phyloP scores from a whole-genome alignment of 2,888 invertebrate genomes.

The Mesopsocus fuscifrons region DNA sequence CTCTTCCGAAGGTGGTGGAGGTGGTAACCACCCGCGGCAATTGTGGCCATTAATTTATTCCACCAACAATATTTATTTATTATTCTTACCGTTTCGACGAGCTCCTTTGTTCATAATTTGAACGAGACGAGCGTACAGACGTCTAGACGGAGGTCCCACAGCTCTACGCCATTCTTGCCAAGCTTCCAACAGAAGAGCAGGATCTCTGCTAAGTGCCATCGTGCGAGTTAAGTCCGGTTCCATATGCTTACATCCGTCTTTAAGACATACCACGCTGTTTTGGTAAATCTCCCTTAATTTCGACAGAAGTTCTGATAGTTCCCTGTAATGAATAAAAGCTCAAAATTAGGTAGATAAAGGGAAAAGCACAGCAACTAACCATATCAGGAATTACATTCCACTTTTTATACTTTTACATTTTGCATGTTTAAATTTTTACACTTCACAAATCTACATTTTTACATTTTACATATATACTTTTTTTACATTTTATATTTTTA shows the following conservation, averaged over 20 bases:
- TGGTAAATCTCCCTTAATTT: constrained; percentile 38
- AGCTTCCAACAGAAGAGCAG: constrained; percentile 25
- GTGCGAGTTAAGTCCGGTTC: constrained; percentile 41
- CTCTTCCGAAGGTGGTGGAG: no score
- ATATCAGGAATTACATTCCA: no score
- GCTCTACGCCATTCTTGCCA: constrained; percentile 29
- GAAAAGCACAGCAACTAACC: no score
- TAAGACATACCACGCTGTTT: constrained; percentile 31
- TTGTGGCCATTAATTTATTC: no score
- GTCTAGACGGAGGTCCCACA: constrained; percentile 23
- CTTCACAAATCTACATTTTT: no score
- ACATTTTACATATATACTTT: no score
- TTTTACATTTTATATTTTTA: no score
- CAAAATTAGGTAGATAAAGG: no score
- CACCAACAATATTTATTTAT: no score
- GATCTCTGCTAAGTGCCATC: constrained; percentile 28
- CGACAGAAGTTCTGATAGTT: constrained; percentile 29
- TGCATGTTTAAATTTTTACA: no score
- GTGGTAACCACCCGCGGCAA: no score
- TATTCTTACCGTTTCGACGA: constrained; percentile 20
- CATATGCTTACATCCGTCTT: constrained; percentile 31
- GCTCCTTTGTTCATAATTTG: constrained; percentile 24
- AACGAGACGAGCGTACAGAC: constrained; percentile 22
- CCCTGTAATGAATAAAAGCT: constrained; percentile 25
- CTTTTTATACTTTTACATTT: no score